These are phyloP conservation scores for Philypnodon macrostomus DNA, from an alignment of 2,797 vertebrate genomes.

Conservation along the genomic window DNA sequence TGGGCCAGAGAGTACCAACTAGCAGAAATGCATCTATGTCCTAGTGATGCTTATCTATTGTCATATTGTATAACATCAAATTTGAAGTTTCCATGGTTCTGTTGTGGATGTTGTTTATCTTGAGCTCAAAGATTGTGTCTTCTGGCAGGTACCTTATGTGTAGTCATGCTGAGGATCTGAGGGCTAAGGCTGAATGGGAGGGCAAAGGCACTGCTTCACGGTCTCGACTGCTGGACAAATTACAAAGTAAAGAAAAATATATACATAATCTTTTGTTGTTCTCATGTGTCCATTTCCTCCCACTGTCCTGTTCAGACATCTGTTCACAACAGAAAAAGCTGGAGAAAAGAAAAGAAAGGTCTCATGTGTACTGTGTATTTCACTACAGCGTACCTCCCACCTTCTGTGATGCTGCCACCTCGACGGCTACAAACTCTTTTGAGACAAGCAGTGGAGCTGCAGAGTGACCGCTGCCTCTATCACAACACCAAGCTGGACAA, in stretches of 20 bases:
- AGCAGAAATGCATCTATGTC: too few species aligned
- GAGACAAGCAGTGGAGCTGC: conserved; percentile 94
- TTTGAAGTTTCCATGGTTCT: background rate
- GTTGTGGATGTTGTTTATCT: background rate
- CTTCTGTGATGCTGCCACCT: conserved; percentile 97
- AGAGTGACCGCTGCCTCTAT: conserved; percentile 98
- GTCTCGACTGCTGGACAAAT: conserved; percentile 93
- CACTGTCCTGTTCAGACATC: too few species aligned
- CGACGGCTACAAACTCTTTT: conserved; percentile 94
- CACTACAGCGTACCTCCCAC: conserved; percentile 89
- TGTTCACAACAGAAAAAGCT: too few species aligned
- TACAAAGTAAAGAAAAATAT: conserved; percentile 87
- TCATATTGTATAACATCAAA: too few species aligned
- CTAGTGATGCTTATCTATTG: too few species aligned
- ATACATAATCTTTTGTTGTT: background rate
- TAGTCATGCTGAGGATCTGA: conserved; percentile 95
- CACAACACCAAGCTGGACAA: conserved; percentile 97
- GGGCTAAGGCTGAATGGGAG: conserved; percentile 98
- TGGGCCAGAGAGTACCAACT: too few species aligned
- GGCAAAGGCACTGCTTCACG: conserved; percentile 94
- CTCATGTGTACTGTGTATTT: too few species aligned
- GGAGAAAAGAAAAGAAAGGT: too few species aligned
- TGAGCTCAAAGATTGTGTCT: conserved; percentile 19
- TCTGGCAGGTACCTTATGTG: conserved; percentile 94
- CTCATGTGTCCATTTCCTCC: background rate